phyloP scores from a whole-genome alignment of 1,140 invertebrate genomes.

The Cydia pomonella region DNA sequence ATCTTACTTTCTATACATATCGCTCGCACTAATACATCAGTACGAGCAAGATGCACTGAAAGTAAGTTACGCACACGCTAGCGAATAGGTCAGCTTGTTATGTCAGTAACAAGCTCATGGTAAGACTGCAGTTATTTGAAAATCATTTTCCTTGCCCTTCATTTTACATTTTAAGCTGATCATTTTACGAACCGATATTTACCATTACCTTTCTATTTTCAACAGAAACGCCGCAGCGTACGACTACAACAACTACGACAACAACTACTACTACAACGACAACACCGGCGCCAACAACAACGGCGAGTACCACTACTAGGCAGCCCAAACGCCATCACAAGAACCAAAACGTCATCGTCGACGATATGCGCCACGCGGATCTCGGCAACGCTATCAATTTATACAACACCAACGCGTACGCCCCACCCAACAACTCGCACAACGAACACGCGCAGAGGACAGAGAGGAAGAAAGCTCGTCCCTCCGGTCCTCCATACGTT shows the following conservation, averaged over 20 bases:
- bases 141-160: too few species aligned
- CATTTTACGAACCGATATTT: constrained; percentile 22
- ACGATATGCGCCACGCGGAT: constrained; percentile 54
- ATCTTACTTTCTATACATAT: too few species aligned
- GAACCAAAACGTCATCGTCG: constrained; percentile 65
- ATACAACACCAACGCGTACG: constrained; percentile 58
- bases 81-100: too few species aligned
- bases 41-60: too few species aligned
- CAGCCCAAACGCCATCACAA: constrained; percentile 65
- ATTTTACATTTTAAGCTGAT: too few species aligned
- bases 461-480: constrained; percentile 68
- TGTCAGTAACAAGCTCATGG: too few species aligned
- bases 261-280: constrained; percentile 64
- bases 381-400: constrained; percentile 65
- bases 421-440: constrained; percentile 55
- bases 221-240: constrained; percentile 74
- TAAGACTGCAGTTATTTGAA: too few species aligned
- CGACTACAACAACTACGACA: constrained; percentile 67
- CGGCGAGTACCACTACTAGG: constrained; percentile 49
- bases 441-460: constrained; percentile 70
- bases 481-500: constrained; percentile 64
- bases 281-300: constrained; percentile 49
- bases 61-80: too few species aligned
- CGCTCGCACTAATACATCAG: too few species aligned
- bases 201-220: constrained; percentile 40